A percentile compares a stretch with the other conserved stretches of the same genome.
Conservation (phyloP, 1,140 invertebrate genomes). For the Nebria ingens region DNA sequence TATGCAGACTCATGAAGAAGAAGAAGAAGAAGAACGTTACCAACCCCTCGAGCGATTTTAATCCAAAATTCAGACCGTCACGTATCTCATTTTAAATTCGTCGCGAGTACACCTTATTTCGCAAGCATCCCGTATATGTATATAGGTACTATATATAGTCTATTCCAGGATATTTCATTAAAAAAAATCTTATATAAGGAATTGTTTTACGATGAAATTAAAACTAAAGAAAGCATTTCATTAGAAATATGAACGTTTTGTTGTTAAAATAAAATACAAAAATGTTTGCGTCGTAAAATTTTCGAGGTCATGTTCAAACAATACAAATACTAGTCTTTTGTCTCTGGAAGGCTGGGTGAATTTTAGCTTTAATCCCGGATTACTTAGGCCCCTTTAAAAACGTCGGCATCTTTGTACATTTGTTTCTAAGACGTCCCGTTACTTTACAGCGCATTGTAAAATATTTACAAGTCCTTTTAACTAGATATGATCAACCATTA, state of each 20-base stretch:
- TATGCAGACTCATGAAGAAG: neutral
- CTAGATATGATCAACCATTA: no score
- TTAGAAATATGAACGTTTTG: no score
- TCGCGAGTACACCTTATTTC: neutral
- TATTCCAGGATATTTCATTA: neutral
- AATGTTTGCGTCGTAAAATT: neutral
- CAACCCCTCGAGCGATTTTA: conserved; percentile 1
- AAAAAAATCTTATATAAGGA: no score
- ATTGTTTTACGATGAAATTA: no score
- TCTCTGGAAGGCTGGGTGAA: neutral
- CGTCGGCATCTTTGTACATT: neutral
- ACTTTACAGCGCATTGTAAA: neutral
- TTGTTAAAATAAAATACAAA: no score
- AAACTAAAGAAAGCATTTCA: no score
- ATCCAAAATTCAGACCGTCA: conserved; percentile 6
- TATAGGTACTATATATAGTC: neutral
- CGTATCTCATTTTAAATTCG: conserved; percentile 8
- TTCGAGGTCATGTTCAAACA: neutral
- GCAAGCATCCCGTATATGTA: neutral
- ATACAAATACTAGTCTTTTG: neutral
- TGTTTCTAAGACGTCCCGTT: neutral
- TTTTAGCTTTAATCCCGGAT: neutral
- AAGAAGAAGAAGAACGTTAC: neutral
- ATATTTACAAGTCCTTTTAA: neutral
- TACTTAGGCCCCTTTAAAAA: neutral